Evolutionary conservation across 1,140 invertebrate genomes (phyloP), one percentile per base, ranked within the genome.

Genomic region (Leptinotarsa defecta): DNA sequence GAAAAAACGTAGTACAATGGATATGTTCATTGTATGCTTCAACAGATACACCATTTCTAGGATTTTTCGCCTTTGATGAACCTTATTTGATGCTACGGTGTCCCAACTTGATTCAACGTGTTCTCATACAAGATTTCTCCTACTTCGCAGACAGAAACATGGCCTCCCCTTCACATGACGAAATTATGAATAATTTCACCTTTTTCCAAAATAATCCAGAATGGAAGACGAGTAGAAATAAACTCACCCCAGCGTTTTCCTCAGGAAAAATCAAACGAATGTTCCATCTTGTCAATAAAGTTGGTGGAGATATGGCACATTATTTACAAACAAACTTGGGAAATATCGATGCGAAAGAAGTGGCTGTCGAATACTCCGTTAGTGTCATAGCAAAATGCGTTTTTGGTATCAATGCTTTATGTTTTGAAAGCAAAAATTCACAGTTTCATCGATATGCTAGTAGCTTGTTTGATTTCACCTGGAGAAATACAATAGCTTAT

Each of bases 111-210:
- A 86, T 90, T 2, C 90, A 89, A 82, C 77, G 84, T 48, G 78
- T 91, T 22, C 83, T 87, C 57, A 87, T 89, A 19, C 85, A 87
- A 78, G 89, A 91, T 81, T 90, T 89, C 82, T 86, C 89, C 73
- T 79, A 88, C 82, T 90, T 91, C 77, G 80, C 85, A 15, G 88
- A 90, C 76, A 83, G 86, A 13, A 34, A 13, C 2, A 22, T 71
- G 6, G 52, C 71, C 2, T 13, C 27, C 17, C 64, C 64, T 34
- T 68, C 67, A 73, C 27, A 77, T 27, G 72, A 79, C 34, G 63
- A 73, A 19, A 73, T 77, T 49, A 70, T 68, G 19, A 43, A 69
- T 0, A 74, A 78, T 62, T 74, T 76, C n/a, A 13, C 86, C 13
- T 85, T 86, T 72, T 75, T 83, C 13, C 74, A 81, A 19, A 84